Conservation (phyloP, 1,140 invertebrate genomes). For the Notospermus geniculatus region DNA sequence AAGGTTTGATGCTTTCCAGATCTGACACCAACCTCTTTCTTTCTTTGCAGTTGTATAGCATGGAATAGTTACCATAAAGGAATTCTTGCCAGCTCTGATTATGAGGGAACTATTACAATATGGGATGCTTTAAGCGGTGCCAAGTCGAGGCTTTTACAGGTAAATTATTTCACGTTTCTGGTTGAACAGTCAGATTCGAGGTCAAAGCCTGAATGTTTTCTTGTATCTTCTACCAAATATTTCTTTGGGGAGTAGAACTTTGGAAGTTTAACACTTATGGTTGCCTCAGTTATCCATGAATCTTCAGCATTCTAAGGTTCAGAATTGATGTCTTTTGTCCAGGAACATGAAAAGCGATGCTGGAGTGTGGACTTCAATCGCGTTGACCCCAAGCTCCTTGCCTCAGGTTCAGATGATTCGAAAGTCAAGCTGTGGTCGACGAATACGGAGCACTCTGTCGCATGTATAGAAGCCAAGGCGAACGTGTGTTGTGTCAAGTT, state of each 20-base stretch:
- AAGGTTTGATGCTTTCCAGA: too few species aligned
- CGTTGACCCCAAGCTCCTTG: slow-evolving; percentile 85
- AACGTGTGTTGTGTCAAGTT: slow-evolving; percentile 98
- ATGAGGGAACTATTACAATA: slow-evolving; percentile 89
- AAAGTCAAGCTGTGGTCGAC: slow-evolving; percentile 90
- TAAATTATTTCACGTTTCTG: slow-evolving; percentile 21
- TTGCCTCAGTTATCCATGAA: background rate
- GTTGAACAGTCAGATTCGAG: background rate
- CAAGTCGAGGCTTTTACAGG: slow-evolving; percentile 62
- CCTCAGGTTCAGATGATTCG: slow-evolving; percentile 92
- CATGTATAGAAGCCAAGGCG: slow-evolving; percentile 83
- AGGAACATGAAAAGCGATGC: slow-evolving; percentile 93
- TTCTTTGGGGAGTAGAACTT: too few species aligned
- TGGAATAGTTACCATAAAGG: slow-evolving; percentile 93
- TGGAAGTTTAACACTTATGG: background rate
- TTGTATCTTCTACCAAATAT: too few species aligned
- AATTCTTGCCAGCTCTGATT: slow-evolving; percentile 88
- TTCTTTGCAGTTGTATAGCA: slow-evolving; percentile 82
- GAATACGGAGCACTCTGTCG: slow-evolving; percentile 82
- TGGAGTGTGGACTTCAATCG: slow-evolving; percentile 97
- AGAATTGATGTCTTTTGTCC: slow-evolving; percentile 56
- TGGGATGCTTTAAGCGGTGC: slow-evolving; percentile 88
- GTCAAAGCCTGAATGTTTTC: background rate
- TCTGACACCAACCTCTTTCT: slow-evolving; percentile 19
- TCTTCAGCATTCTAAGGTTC: background rate